Evolutionary conservation across 2,888 invertebrate species (phyloP), one percentile per base, ranked within the genome.

Genomic region (Cryptophagus acutangulus): DNA sequence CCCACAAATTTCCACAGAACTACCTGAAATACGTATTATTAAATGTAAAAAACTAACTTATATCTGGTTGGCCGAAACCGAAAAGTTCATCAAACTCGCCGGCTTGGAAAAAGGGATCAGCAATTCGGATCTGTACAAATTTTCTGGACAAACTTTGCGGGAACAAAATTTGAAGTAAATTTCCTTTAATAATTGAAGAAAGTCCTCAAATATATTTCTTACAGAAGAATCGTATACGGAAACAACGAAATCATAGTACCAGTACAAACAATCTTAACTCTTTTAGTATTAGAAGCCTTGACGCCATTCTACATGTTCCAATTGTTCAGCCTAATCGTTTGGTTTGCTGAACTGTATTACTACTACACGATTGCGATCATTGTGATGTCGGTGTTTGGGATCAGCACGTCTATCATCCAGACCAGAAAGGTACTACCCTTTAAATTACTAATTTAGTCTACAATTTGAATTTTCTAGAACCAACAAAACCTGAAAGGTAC

Each of bases 261-360:
- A 1, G 79, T 89, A 9, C 81, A 85, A 61, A 78, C 82, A 37
- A 73, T 88, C 34, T 62, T 81, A 46, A 82, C 81, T 0, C 73
- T 92, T 2, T 71, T 91, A 1, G 75, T 86, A 10, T 71, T 89
- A 47, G 92, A 92, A 68, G 84, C 87, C n/a, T 78, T 94, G 56
- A 92, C 93, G 64, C 94, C 95, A 3, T 95, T 94, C 73, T 95
- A 94, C 72, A 83, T 94, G 62, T 95, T 95, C 74, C 94, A 95
- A 79, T 66, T 93, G 48, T 91, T 92, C 72, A 92, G 92, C 26
- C 84, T 90, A 46, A 76, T 80, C 8, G 78, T 95, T 33, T 95
- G 95, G 95, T 76, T 88, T 35, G 76, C 82, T 1, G 94, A 95
- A 62, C 77, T 84, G 36, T 95, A 95, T 62, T 82, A 84, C 56